Conservation (phyloP, 2,113 vertebrate genomes). For the Trinectes maculatus region DNA sequence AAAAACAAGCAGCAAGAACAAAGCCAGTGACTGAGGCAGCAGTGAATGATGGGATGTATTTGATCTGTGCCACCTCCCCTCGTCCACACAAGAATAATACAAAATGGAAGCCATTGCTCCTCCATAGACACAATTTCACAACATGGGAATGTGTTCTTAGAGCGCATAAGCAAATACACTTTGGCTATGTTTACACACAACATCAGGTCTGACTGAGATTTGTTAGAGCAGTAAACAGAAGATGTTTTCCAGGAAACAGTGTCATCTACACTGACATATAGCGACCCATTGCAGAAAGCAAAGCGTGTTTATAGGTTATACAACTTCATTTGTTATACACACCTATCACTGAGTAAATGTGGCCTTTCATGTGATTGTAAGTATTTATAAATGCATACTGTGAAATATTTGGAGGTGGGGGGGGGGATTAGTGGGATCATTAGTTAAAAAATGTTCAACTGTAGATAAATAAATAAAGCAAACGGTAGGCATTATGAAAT, state of each 20-base stretch:
- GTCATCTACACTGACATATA: background rate
- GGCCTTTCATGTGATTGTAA: background rate
- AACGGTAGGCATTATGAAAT: too few species aligned
- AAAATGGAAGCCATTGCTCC: slow-evolving; percentile 15
- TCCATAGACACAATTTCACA: slow-evolving; percentile 20
- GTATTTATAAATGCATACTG: too few species aligned
- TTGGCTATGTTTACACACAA: background rate
- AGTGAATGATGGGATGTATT: slow-evolving; percentile 21
- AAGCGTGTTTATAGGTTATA: background rate
- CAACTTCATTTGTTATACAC: background rate
- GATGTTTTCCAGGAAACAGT: background rate
- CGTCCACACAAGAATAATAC: slow-evolving; percentile 44
- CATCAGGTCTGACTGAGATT: background rate
- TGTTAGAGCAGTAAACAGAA: background rate
- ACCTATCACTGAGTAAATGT: background rate
- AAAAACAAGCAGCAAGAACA: too few species aligned
- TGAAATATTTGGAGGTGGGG: too few species aligned
- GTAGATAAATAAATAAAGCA: background rate
- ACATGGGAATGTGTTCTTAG: slow-evolving; percentile 3
- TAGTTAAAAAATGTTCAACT: background rate
- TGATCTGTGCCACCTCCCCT: slow-evolving; percentile 40
- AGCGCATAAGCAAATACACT: slow-evolving; percentile 16
- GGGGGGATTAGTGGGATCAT: too few species aligned
- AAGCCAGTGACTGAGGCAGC: slow-evolving; percentile 21
- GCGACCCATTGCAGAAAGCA: background rate